Base-by-base conservation (phyloP, 2,113 vertebrate species). In the Thunnus thynnus region DNA sequence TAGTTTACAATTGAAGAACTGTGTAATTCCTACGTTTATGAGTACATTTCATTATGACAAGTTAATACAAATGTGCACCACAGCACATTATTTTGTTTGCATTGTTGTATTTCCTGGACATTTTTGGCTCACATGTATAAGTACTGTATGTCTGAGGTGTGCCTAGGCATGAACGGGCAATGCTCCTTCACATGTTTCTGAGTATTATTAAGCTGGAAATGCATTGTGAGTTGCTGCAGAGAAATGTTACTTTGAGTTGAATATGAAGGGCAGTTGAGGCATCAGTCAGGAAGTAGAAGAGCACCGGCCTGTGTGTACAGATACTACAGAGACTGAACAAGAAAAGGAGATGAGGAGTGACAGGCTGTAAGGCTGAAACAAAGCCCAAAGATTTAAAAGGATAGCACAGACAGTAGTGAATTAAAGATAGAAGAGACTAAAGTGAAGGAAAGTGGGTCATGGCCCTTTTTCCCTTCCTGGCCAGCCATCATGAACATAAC, bases 371-470 rank as follows among this genome's bases (percentile, higher is more conserved):
- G 13, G 69, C 65, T 36, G 36, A 66, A 63, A 69, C 16, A 73
- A 54, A 65, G 55, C 17, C 17, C 60, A 55, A 3, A 16, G 54
- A 63, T 70, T 11, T 57, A 9, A 72, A 63, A 16, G 8, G n/a
- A 71, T 13, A 57, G n/a, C 41, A 22, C n/a, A 30, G n/a, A 80
- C 17, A 0, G 4, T 25, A 16, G 44, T 27, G 41, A 44, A 46
- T 80, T 46, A 57, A 70, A 76, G 58, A 66, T 20, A 22, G 12
- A 55, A 64, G 2, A 63, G 22, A 25, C 32, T 41, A 63, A 64
- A 18, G 32, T 13, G 14, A 41, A 47, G 72, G 51, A 74, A 84
- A 85, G 47, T 82, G 54, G 82, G 76, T 80, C 84, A 76, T n/a
- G 18, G 48, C 47, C 57, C 7, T 47, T 57, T 82, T 54, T 20